These are phyloP conservation scores for Sebastes matsubarae DNA, from an alignment of 2,797 vertebrate genomes.

Conservation along the genomic window DNA sequence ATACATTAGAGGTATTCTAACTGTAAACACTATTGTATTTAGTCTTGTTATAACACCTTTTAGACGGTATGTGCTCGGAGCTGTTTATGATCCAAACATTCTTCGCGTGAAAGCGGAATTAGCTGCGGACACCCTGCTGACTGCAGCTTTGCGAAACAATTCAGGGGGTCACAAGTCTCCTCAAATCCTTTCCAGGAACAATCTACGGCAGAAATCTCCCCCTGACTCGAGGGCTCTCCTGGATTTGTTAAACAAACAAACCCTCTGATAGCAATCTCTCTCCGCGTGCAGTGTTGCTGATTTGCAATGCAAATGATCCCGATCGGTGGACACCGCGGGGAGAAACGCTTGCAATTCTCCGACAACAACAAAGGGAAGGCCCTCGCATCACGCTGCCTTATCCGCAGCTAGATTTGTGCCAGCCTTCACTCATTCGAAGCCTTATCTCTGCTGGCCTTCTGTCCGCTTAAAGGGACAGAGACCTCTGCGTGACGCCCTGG, in stretches of 20 bases:
- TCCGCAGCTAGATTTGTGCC: slow-evolving; percentile 43
- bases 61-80: slow-evolving; percentile 14
- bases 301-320: slow-evolving; percentile 82
- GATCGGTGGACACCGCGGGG: slow-evolving; percentile 52
- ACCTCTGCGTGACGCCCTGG: neutral
- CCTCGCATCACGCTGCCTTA: slow-evolving; percentile 33
- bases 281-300: slow-evolving; percentile 33
- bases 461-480: slow-evolving; percentile 49
- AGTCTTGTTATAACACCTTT: slow-evolving; percentile 4
- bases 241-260: slow-evolving; percentile 77
- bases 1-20: neutral
- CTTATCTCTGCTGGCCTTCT: slow-evolving; percentile 76
- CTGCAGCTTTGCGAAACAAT: slow-evolving; percentile 23
- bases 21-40: neutral
- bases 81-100: slow-evolving; percentile 30
- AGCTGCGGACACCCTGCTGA: neutral
- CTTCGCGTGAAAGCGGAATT: slow-evolving; percentile 32
- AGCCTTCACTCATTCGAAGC: slow-evolving; percentile 31
- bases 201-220: slow-evolving; percentile 47
- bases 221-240: slow-evolving; percentile 41
- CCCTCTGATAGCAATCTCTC: slow-evolving; percentile 69
- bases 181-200: slow-evolving; percentile 46
- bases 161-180: slow-evolving; percentile 29
- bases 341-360: slow-evolving; percentile 18
- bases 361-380: slow-evolving; percentile 61